A percentile compares a stretch with the other conserved stretches of the same genome.
phyloP scores from a whole-genome alignment of 2,888 invertebrate species.

The Coelopa pilipes region DNA sequence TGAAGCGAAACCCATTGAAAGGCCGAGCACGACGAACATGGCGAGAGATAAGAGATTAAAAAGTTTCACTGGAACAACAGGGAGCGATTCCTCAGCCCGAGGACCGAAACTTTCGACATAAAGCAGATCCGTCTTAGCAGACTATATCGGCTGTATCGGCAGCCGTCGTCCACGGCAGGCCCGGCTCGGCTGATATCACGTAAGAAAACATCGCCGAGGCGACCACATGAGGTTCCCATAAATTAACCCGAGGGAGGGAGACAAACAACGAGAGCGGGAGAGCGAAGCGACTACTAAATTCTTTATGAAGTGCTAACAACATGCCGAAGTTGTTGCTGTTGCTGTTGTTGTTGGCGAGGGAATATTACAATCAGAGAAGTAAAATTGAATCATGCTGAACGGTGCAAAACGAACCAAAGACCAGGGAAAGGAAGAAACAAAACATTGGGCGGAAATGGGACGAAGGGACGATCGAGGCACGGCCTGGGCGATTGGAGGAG shows the following conservation, averaged over 20 bases:
- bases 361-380: neutral
- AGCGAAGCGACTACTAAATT: constrained; percentile 3
- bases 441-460: too few relatives aligned
- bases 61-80: too few relatives aligned
- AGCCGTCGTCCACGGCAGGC: too few relatives aligned
- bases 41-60: too few relatives aligned
- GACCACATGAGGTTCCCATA: neutral
- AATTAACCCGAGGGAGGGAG: neutral
- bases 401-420: neutral
- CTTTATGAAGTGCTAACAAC: constrained; percentile 21
- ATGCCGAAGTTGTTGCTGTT: neutral
- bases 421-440: neutral
- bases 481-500: too few relatives aligned
- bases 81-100: too few relatives aligned
- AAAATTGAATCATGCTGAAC: constrained; percentile 5
- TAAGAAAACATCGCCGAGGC: neutral
- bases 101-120: too few relatives aligned
- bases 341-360: neutral
- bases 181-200: neutral
- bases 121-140: neutral
- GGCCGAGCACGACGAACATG: too few relatives aligned
- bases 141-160: neutral
- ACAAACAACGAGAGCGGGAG: neutral
- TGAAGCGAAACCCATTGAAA: too few relatives aligned
- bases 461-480: too few relatives aligned